These are phyloP conservation scores for Cardiocondyla obscurior DNA, from an alignment of 1,140 invertebrate species.

Conservation along the genomic window DNA sequence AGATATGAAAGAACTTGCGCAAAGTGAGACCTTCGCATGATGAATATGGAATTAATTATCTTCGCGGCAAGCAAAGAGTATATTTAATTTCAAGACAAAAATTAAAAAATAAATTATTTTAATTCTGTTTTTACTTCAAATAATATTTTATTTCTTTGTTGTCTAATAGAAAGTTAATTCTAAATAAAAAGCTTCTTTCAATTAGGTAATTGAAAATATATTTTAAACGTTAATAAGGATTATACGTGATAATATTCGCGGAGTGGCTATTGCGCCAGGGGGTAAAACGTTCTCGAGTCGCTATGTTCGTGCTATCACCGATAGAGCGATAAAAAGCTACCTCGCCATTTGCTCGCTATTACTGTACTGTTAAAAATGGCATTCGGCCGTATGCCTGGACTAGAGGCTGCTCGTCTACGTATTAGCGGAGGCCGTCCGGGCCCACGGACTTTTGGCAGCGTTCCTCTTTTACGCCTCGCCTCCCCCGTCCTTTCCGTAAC, in stretches of 20 bases:
- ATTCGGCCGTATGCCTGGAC: not conserved
- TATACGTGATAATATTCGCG: not conserved
- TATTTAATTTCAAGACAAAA: too few species aligned
- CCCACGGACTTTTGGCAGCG: constrained; percentile 76
- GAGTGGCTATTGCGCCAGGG: not conserved
- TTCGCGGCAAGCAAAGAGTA: too few species aligned
- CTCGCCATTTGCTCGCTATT: not conserved
- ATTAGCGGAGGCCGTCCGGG: not conserved
- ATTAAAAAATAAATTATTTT: too few species aligned
- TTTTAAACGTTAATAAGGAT: too few species aligned
- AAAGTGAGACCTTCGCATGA: too few species aligned
- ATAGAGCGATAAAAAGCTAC: not conserved
- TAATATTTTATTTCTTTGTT: too few species aligned
- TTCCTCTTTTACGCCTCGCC: constrained; percentile 47
- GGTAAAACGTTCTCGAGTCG: not conserved
- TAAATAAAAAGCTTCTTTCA: too few species aligned
- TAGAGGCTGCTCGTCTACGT: not conserved
- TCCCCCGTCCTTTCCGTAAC: constrained; percentile 52
- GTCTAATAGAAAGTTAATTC: too few species aligned
- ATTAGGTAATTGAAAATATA: too few species aligned
- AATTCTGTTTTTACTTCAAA: too few species aligned
- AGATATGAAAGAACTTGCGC: too few species aligned
- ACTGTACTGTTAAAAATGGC: constrained; percentile 22
- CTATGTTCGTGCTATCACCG: constrained; percentile 12
- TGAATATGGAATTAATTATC: too few species aligned